phyloP scores from a whole-genome alignment of 2,888 invertebrate genomes.

The Stenotaenia linearis region DNA sequence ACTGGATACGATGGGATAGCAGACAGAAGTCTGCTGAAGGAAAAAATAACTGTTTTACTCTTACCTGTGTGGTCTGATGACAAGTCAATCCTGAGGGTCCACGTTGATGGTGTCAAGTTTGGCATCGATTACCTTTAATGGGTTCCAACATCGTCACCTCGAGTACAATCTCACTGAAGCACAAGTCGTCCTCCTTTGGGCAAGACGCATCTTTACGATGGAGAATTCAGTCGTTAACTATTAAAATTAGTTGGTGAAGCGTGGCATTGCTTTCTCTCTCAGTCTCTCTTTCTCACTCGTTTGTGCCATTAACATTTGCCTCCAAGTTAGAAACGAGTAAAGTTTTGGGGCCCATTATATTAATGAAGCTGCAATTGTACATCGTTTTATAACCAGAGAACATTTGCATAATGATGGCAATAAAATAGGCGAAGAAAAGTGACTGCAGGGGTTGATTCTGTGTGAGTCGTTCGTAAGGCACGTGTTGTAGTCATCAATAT shows the following conservation, averaged over 20 bases:
- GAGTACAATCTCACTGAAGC: not conserved
- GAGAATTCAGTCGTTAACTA: slow-evolving; percentile 26
- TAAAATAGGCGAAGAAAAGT: slow-evolving; percentile 26
- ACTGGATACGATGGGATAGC: not conserved
- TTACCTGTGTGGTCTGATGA: slow-evolving; percentile 12
- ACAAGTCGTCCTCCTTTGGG: slow-evolving; percentile 13
- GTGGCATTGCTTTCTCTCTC: slow-evolving; percentile 13
- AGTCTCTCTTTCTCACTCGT: not conserved
- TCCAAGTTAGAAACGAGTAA: slow-evolving; percentile 10
- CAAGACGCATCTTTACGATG: slow-evolving; percentile 23
- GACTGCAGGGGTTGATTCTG: slow-evolving; percentile 2
- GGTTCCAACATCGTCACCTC: slow-evolving; percentile 11
- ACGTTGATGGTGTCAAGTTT: slow-evolving; percentile 15
- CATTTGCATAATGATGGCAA: slow-evolving; percentile 26
- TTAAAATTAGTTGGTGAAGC: slow-evolving; percentile 26
- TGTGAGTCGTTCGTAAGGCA: slow-evolving; percentile 6
- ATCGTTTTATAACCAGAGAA: slow-evolving; percentile 26
- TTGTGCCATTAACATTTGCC: slow-evolving; percentile 24
- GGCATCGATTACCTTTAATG: slow-evolving; percentile 22
- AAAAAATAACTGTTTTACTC: not conserved
- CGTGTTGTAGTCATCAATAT: slow-evolving; percentile 22
- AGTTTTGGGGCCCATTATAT: slow-evolving; percentile 24
- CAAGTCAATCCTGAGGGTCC: slow-evolving; percentile 22
- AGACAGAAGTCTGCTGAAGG: not conserved
- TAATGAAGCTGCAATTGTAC: slow-evolving; percentile 26